phyloP scores from a whole-genome alignment of 2,113 vertebrate species.

The Dinomys branickii region DNA sequence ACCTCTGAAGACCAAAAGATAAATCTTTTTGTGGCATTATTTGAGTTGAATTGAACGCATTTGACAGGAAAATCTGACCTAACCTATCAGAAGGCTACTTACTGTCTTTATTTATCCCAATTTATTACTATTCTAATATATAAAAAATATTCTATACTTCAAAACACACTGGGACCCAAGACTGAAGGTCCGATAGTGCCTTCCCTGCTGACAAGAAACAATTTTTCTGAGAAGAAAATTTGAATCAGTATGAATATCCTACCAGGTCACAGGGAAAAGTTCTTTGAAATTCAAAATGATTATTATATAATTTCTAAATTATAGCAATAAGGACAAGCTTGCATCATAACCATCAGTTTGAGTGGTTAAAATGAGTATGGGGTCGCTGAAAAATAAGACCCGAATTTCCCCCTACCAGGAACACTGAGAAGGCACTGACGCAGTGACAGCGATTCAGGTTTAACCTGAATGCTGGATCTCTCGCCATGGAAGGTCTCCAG shows the following conservation, averaged over 20 bases:
- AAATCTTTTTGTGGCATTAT: neutral
- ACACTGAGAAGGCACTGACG: neutral
- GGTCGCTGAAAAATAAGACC: neutral
- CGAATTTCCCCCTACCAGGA: neutral
- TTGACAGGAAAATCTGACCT: neutral
- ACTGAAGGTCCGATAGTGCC: neutral
- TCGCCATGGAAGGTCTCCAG: neutral
- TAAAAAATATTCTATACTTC: neutral
- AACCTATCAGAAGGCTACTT: neutral
- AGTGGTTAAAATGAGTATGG: neutral
- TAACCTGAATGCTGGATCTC: neutral
- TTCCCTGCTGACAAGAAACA: neutral
- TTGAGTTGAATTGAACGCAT: neutral
- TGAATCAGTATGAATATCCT: neutral
- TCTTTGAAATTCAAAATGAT: conserved; percentile 36
- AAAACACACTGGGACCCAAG: neutral
- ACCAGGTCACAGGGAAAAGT: neutral
- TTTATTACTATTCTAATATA: neutral
- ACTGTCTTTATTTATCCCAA: neutral
- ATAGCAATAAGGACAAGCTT: neutral
- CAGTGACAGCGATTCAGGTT: neutral
- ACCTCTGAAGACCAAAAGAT: neutral
- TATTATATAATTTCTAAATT: neutral
- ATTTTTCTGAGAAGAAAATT: conserved; percentile 17
- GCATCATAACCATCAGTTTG: neutral